Evolutionary conservation across 2,888 invertebrate species (phyloP), one percentile per base, ranked within the genome.

Genomic region (Cepaea hortensis): DNA sequence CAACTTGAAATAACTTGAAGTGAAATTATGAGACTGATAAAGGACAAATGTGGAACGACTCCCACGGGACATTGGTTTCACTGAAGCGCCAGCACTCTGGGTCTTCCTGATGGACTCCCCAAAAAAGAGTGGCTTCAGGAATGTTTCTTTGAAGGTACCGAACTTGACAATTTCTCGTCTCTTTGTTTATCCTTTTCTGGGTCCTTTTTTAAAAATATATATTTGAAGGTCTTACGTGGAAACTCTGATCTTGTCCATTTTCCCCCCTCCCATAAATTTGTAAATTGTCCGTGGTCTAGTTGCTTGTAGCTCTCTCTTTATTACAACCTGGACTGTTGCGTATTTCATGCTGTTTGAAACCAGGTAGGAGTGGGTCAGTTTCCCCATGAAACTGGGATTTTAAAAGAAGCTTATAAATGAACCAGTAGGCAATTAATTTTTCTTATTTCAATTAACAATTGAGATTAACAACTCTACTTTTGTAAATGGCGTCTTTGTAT

Each of bases 11-110:
- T 55, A 79, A 79, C 79, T 62, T 79, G 62, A 65, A 15, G n/a
- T 23, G 68, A 70, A 18, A 70, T 81, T n/a, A 20, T 70, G 79
- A 79, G 55, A 62, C 23, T 70, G n/a, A 72, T 55, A 2, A 50
- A 72, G 50, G n/a, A 35, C 61, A 62, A n/a, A 70, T 50, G 68
- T 50, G n/a, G 11, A 70, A n/a, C 65, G n/a, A 81, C 48, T 81
- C 62, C 50, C 20, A 79, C 61, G 35, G 55, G 35, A 70, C 65
- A 68, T 50, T 68, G 50, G 55, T 48, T 46, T 65, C 50, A 46
- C 61, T 68, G 55, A 86, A 81, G 82, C 82, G 77, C 11, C 70
- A 82, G 70, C 86, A 86, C 86, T 86, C 86, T 86, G 86, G 86
- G 82, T 72, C 77, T 86, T 75, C 61, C 86, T 77, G 86, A 61